Evolutionary conservation across 2,113 vertebrate genomes (phyloP).

Genomic region (Microtus oregoni): DNA sequence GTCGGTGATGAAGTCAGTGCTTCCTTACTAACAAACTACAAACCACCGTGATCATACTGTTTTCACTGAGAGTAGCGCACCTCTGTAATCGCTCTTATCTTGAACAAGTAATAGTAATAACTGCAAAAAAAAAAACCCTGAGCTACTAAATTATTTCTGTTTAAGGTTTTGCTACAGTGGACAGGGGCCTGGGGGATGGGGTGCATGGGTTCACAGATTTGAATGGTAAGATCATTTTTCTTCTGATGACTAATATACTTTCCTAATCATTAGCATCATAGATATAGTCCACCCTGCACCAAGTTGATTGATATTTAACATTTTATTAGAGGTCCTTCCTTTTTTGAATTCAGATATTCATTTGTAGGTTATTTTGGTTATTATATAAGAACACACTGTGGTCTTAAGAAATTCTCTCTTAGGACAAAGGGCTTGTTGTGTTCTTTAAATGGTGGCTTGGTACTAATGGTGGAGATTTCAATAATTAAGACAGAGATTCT

Average conservation of each 20-base stretch:
- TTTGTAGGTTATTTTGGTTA: not conserved
- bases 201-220: not conserved
- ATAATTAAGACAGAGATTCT: not conserved
- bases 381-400: not conserved
- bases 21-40: not conserved
- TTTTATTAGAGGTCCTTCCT: not conserved
- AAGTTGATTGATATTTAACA: not conserved
- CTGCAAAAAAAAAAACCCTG: not conserved
- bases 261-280: constrained; percentile 10
- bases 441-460: constrained; percentile 26
- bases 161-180: not conserved
- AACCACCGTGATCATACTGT: not conserved
- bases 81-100: not conserved
- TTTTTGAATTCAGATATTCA: not conserved
- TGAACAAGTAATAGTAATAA: not conserved
- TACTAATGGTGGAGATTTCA: constrained; percentile 1
- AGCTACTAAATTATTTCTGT: not conserved
- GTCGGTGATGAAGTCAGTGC: not conserved
- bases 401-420: not conserved
- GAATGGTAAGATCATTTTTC: not conserved
- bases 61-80: not conserved
- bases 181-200: not conserved
- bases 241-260: not conserved
- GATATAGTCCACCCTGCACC: not conserved
- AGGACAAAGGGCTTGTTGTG: not conserved